Percentiles rank a stretch among this genome's conserved stretches.
Evolutionary conservation across 2,113 vertebrate genomes (phyloP).

Genomic region (Heterotilapia buettikoferi): DNA sequence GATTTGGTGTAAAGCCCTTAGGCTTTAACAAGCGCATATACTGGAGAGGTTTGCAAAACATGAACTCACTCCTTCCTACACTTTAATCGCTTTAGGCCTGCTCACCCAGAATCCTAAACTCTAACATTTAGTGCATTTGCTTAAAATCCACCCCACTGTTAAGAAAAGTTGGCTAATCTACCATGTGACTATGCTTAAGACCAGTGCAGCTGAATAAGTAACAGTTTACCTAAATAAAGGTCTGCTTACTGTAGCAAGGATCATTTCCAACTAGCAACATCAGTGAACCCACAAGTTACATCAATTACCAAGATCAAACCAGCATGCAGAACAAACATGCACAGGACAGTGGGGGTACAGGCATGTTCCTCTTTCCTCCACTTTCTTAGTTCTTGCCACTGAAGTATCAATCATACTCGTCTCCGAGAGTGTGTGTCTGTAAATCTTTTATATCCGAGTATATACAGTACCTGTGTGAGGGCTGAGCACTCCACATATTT

Average conservation of each 20-base stretch:
- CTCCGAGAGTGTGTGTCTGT: background rate
- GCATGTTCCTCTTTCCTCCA: slow-evolving; percentile 49
- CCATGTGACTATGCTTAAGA: background rate
- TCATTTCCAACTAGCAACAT: background rate
- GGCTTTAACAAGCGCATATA: background rate
- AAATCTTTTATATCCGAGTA: background rate
- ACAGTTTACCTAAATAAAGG: background rate
- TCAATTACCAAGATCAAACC: background rate
- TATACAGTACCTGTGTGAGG: slow-evolving; percentile 87
- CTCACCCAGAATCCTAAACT: background rate
- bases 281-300: background rate
- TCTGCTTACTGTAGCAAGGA: background rate
- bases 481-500: slow-evolving; percentile 99
- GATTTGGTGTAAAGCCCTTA: background rate
- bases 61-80: background rate
- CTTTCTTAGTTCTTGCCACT: slow-evolving; percentile 27
- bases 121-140: background rate
- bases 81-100: background rate
- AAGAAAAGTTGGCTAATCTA: background rate
- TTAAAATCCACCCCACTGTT: background rate
- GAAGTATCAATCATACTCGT: background rate
- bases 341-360: background rate
- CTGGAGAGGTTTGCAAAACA: background rate
- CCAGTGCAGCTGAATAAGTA: background rate
- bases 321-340: background rate